Base-by-base conservation (phyloP, 2,797 vertebrate species). In the Pogoniulus pusillus region DNA sequence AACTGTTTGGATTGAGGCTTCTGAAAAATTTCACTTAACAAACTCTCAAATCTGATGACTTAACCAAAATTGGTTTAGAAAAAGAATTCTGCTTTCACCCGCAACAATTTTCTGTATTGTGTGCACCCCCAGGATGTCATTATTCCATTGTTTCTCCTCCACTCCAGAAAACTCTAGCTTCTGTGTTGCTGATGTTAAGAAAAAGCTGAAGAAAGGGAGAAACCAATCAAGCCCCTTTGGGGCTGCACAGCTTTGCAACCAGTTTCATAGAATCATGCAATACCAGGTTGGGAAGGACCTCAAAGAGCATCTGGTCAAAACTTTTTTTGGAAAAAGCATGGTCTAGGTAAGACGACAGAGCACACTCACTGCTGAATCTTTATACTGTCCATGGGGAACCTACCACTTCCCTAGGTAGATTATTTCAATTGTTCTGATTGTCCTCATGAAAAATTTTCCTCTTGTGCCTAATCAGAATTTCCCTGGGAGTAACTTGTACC, bases 141-240 rank as follows among this genome's bases (percentile, higher is more conserved):
- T 62, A 60, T 57, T 24, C 23, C 4, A 17, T 32, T 79, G 17
- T 37, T 68, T 82, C 16, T 73, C 16, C 22, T 63, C 58, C 53
- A 80, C 22, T 63, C 58, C 57, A 80, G 22, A 58, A 73, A 66
- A 82, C 37, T 65, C 64, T 54, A 85, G 39, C 17, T 15, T 32
- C 29, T 63, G 39, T 3, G 2, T 7, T 39, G 16, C 58, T 62
- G 35, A 27, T 3, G 2, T 60, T 71, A 22, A 75, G 39, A 71
- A 77, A 66, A 8, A 4, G 30, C 0, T 1, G 26, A 4, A 49
- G 16, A 4, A 4, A 49, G 18, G 4, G 12, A 60, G 17, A 16
- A 79, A 57, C 43, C 5, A 2, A 80, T 43, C 27, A 23, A 66
- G 11, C 5, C 27, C 17, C 24, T 54, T 54, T 7, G 9, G 39